Percentiles rank a stretch among this genome's conserved stretches.
phyloP scores from a whole-genome alignment of 2,113 vertebrate species.

The Pomatostomus ruficeps region DNA sequence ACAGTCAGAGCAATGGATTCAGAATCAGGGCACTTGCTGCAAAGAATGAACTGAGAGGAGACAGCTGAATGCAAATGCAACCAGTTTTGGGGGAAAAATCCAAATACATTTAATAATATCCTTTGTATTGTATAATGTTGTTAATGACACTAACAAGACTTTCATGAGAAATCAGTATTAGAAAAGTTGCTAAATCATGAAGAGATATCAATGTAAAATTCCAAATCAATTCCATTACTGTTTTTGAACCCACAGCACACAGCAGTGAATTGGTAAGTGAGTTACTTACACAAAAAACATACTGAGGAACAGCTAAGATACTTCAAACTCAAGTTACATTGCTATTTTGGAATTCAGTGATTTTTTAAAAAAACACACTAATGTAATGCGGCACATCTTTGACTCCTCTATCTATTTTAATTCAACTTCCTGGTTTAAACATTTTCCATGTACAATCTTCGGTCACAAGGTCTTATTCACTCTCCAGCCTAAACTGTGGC shows the following conservation, averaged over 20 bases:
- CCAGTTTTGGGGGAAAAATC: neutral
- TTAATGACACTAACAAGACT: neutral
- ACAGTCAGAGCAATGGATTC: neutral
- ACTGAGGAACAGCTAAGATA: neutral
- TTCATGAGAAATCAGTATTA: neutral
- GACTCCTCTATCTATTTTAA: neutral
- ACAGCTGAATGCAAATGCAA: neutral
- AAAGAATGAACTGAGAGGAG: neutral
- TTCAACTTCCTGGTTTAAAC: neutral
- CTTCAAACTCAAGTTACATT: neutral
- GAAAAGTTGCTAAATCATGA: neutral
- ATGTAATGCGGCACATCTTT: neutral
- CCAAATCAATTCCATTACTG: neutral
- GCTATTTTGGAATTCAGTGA: neutral
- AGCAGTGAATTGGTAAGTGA: neutral
- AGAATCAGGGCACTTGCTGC: neutral
- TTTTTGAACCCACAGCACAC: neutral
- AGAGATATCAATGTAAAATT: neutral
- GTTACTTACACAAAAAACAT: neutral
- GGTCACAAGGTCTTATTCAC: neutral
- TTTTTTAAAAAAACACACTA: neutral
- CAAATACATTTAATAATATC: neutral
- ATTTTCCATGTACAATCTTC: neutral
- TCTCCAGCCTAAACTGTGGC: neutral
- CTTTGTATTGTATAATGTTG: neutral